Evolutionary conservation across 1,140 invertebrate species (phyloP), one percentile per base, ranked within the genome.

Genomic region (Trichonephila inaurata): DNA sequence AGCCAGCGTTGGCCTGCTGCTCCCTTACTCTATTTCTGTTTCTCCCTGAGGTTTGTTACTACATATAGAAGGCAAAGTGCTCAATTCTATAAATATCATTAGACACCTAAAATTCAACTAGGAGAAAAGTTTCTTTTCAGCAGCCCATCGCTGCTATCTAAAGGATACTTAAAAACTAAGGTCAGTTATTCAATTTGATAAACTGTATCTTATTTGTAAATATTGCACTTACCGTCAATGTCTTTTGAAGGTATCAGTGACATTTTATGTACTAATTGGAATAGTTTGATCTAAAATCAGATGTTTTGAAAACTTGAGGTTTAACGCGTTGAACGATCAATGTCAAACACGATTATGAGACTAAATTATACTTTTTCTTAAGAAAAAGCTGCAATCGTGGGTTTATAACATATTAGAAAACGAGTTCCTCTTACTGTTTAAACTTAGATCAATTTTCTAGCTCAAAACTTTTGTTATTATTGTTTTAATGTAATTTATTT

Each of bases 11-110:
- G 62, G 86, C 86, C 66, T 62, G 33, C 16, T 24, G 44, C 19
- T n/a, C 60, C 44, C 18, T n/a, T 61, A n/a, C 86, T 88, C 86
- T 88, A 88, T 88, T 88, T 88, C 86, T 88, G 86, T 88, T 86
- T 33, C 86, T 64, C 86, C 82, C 82, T n/a, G 44, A 86, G 24
- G 85, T 86, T 62, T 62, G n/a, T 61, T 86, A 44, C 51, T 58
- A 44, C 10, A 51, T 51, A 51, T 2, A 83, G 19, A 24, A n/a
- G n/a, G 51, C 51, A 51, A 83, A 86, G 60, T 61, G 60, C 61
- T 64, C 86, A 40, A 33, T 88, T 88, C 86, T 88, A 88, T 88
- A 88, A 88, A 88, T 88, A 88, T 66, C 86, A 66, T 85, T 85
- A 8, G 21, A 83, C 40, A 44, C 51, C n/a, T 18, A 21, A 83